Evolutionary conservation across 2,797 vertebrate species (phyloP).

Genomic region (Gymnocypris eckloni): DNA sequence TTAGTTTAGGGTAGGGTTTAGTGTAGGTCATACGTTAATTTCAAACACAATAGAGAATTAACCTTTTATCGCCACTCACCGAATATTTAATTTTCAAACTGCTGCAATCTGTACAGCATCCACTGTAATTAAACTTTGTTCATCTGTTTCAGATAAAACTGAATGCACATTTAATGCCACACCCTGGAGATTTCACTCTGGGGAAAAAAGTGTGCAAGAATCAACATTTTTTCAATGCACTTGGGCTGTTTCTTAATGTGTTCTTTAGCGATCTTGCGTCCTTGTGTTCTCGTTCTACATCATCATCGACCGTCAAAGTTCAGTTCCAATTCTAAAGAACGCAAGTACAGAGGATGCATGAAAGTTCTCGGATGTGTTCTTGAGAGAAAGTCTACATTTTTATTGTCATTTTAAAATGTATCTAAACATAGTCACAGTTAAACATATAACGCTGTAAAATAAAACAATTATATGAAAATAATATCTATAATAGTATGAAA

Average conservation of each 20-base stretch:
- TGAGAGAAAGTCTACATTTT: too few species aligned
- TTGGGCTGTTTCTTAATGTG: neutral
- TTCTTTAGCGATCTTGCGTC: too few species aligned
- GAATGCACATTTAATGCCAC: neutral
- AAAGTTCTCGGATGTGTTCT: too few species aligned
- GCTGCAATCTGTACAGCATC: neutral
- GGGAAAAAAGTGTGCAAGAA: neutral
- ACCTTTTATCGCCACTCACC: neutral
- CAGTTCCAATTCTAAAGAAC: too few species aligned
- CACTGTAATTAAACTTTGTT: neutral
- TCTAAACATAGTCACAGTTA: too few species aligned
- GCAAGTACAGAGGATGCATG: too few species aligned
- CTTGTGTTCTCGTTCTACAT: too few species aligned
- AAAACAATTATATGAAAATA: too few species aligned
- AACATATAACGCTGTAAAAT: too few species aligned
- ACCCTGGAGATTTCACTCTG: neutral
- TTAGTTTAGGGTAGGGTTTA: neutral
- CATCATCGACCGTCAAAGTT: too few species aligned
- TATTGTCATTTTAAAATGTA: too few species aligned
- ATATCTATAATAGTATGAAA: too few species aligned
- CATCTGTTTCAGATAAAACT: neutral
- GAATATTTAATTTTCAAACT: neutral
- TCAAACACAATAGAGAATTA: neutral
- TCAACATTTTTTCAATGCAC: neutral
- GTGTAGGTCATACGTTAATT: neutral